Conservation (phyloP, 2,113 vertebrate genomes). For the Ranitomeya variabilis region DNA sequence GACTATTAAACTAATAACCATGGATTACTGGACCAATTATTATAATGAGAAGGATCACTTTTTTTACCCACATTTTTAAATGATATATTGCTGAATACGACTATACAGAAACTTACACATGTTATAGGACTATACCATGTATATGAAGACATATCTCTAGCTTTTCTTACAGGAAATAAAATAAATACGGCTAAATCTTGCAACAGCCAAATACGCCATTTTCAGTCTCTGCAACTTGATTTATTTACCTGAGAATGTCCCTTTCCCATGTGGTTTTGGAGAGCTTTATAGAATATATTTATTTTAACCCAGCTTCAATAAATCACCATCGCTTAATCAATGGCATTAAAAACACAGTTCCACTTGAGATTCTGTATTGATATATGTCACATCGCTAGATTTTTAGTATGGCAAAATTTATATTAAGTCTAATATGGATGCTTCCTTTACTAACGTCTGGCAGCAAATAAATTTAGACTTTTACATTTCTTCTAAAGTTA, state of each 20-base stretch:
- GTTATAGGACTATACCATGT: background rate
- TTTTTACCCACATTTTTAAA: background rate
- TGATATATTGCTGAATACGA: background rate
- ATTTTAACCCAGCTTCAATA: background rate
- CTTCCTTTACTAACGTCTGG: background rate
- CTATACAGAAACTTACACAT: background rate
- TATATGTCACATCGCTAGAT: background rate
- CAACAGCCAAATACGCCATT: background rate
- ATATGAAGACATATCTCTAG: background rate
- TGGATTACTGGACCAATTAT: background rate
- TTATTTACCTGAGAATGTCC: background rate
- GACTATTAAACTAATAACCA: background rate
- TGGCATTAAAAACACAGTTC: background rate
- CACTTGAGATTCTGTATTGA: background rate
- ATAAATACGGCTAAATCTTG: background rate
- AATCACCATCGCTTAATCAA: constrained; percentile 11
- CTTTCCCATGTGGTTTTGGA: constrained; percentile 10
- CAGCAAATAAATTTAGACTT: too few relatives aligned
- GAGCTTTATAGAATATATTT: background rate
- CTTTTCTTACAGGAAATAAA: background rate
- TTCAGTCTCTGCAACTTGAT: background rate
- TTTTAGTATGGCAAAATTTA: background rate
- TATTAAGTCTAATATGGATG: background rate
- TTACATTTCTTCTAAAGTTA: too few relatives aligned
- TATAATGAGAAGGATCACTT: background rate